A percentile compares a stretch with the other conserved stretches of the same genome.
Evolutionary conservation across 2,888 invertebrate genomes (phyloP).

Genomic region (Eudasyphora cyanicolor): DNA sequence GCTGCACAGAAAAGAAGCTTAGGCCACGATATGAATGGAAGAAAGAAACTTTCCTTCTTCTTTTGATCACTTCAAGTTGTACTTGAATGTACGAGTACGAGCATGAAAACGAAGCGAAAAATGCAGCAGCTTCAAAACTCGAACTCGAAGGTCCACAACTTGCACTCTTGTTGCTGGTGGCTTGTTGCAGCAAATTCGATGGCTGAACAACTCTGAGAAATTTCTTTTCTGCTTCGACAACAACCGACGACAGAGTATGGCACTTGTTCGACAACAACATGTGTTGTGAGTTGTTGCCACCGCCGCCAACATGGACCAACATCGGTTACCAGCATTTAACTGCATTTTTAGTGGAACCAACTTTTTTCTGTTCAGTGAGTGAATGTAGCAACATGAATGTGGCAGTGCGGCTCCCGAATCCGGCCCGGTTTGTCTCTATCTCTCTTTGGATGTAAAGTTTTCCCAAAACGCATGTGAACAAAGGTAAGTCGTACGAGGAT

Average conservation of each 20-base stretch:
- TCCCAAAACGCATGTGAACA: too few species aligned
- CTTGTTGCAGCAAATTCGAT: background rate
- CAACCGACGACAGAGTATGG: too few species aligned
- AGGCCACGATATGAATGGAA: too few species aligned
- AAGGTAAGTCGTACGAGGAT: too few species aligned
- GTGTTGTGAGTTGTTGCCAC: background rate
- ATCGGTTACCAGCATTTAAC: background rate
- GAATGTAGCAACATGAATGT: too few species aligned
- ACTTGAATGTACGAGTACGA: constrained; percentile 32
- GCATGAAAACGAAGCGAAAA: background rate
- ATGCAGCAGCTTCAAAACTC: background rate
- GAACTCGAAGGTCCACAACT: background rate
- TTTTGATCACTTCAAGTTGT: background rate
- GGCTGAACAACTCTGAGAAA: background rate
- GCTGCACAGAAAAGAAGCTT: background rate
- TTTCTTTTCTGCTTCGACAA: constrained; percentile 1
- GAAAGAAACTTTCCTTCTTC: constrained; percentile 48
- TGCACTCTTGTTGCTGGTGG: background rate
- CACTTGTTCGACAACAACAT: constrained; percentile 24
- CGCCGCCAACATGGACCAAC: background rate
- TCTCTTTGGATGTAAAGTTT: too few species aligned
- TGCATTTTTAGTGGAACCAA: too few species aligned
- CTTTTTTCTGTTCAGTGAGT: too few species aligned
- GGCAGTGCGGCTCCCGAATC: too few species aligned
- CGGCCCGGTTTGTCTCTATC: too few species aligned